Evolutionary conservation across 2,113 vertebrate species (phyloP).

Genomic region (Chaetodon auriga): DNA sequence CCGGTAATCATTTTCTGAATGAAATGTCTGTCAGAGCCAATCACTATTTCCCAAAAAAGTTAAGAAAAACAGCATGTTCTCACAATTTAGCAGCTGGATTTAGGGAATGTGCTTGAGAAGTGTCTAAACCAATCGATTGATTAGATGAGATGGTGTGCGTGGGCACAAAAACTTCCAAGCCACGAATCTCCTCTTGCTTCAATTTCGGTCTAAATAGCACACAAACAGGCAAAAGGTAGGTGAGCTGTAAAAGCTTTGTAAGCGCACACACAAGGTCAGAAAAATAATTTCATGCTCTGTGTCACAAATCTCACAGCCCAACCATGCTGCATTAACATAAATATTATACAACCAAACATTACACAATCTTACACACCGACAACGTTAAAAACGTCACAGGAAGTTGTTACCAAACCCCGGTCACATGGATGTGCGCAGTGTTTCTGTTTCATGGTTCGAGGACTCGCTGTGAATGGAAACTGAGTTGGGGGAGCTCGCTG

Average conservation of each 20-base stretch:
- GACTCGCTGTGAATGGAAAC: constrained; percentile 22
- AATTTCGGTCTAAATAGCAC: neutral
- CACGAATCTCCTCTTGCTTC: neutral
- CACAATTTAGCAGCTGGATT: neutral
- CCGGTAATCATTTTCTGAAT: no score
- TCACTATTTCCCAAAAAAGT: neutral
- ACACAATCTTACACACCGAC: neutral
- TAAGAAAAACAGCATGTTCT: neutral
- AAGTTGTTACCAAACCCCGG: neutral
- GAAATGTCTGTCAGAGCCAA: no score
- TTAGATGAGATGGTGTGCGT: no score
- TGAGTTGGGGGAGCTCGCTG: neutral
- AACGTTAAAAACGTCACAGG: constrained; percentile 16
- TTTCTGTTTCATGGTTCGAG: neutral
- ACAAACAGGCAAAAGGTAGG: neutral
- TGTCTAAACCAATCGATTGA: neutral
- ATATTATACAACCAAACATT: constrained; percentile 28
- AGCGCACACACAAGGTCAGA: neutral
- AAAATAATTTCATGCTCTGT: neutral
- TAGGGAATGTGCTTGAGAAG: neutral
- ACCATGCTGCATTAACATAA: neutral
- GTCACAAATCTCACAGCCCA: neutral
- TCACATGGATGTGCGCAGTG: constrained; percentile 19
- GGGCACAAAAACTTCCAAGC: no score
- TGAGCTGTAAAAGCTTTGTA: neutral